These are phyloP conservation scores for Spialia ferax DNA, from an alignment of 2,888 invertebrate species.

Conservation along the genomic window DNA sequence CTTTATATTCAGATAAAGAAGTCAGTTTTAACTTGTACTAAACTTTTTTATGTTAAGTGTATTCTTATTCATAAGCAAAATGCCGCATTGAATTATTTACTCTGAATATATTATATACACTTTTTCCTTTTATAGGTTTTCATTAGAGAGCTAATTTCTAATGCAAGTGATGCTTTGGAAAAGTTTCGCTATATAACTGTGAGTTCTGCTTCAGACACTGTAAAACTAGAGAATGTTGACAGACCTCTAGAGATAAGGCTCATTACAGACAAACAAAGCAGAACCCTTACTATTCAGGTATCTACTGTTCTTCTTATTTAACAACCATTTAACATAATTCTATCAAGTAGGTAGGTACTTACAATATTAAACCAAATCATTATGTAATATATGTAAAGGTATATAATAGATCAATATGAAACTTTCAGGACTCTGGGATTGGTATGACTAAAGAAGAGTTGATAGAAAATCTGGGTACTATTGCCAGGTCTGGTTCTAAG, in stretches of 20 bases:
- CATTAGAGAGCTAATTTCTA: conserved; percentile 97
- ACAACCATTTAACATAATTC: too few species aligned
- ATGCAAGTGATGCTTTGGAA: conserved; percentile 98
- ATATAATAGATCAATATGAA: background rate
- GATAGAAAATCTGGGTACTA: conserved; percentile 96
- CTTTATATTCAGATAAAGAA: conserved; percentile 98
- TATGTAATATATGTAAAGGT: too few species aligned
- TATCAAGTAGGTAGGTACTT: background rate
- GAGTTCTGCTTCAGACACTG: conserved; percentile 82
- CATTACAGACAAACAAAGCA: conserved; percentile 94
- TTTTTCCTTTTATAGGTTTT: conserved; percentile 90
- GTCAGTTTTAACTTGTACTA: conserved; percentile 69
- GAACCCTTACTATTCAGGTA: conserved; percentile 95
- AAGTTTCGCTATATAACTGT: conserved; percentile 94
- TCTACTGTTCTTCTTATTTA: too few species aligned
- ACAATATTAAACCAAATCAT: too few species aligned
- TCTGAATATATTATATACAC: background rate
- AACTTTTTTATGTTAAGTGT: background rate
- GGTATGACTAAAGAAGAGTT: conserved; percentile 98
- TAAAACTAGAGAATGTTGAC: conserved; percentile 85
- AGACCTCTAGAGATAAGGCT: conserved; percentile 95
- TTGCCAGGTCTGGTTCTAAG: conserved; percentile 98
- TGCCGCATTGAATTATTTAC: background rate
- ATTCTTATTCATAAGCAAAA: background rate
- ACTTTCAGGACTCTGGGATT: conserved; percentile 93